These are phyloP conservation scores for Araneus ventricosus DNA, from an alignment of 1,140 invertebrate species.

Conservation along the genomic window DNA sequence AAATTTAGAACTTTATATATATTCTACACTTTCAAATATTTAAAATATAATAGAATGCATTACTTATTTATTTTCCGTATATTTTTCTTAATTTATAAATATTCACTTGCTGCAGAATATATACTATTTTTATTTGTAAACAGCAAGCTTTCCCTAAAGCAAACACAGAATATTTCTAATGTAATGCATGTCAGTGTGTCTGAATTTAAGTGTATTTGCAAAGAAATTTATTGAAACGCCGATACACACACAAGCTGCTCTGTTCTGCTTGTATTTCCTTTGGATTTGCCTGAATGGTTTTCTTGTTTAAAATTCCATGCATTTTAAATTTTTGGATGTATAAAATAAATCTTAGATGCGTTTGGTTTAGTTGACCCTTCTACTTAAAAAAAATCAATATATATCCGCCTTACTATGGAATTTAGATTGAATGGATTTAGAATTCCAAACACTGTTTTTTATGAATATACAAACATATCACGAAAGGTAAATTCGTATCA, in stretches of 20 bases:
- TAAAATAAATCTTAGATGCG: conserved; percentile 2
- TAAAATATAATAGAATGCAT: too few species aligned
- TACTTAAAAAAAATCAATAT: conserved; percentile 18
- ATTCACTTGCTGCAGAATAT: too few species aligned
- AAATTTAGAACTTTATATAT: too few species aligned
- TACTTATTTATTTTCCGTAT: neutral
- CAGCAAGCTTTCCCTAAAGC: too few species aligned
- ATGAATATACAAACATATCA: too few species aligned
- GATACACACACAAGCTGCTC: neutral
- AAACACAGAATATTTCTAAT: neutral
- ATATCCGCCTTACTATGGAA: neutral
- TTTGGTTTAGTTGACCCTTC: conserved; percentile 23
- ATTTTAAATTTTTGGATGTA: conserved; percentile 40
- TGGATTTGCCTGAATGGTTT: neutral
- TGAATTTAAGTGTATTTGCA: neutral
- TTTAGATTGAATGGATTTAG: neutral
- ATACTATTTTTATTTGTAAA: too few species aligned
- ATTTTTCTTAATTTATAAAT: neutral
- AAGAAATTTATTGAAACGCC: neutral
- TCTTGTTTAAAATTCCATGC: conserved; percentile 47
- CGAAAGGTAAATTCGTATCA: too few species aligned
- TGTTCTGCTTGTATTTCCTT: neutral
- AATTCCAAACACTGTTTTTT: neutral
- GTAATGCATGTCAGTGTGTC: neutral
- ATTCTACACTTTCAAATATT: too few species aligned